A percentile compares a stretch with the other conserved stretches of the same genome.
Evolutionary conservation across 2,888 invertebrate species (phyloP).

Genomic region (Therioaphis trifolii): DNA sequence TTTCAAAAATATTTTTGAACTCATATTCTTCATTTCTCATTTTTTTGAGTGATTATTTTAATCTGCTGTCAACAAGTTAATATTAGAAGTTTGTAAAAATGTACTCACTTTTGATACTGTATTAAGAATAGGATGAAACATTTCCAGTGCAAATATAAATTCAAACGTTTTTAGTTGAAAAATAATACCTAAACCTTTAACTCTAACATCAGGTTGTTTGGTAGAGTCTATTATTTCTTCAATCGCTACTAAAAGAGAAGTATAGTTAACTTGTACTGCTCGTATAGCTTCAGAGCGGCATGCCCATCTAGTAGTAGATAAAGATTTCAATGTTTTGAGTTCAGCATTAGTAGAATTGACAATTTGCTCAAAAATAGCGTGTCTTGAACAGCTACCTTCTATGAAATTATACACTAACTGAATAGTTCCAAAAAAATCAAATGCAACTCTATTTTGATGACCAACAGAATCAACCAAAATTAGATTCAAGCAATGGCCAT

Average conservation of each 20-base stretch:
- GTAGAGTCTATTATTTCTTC: conserved; percentile 3
- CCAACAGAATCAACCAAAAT: no score
- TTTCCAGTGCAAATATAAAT: conserved; percentile 28
- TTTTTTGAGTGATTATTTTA: conserved; percentile 15
- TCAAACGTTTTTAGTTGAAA: conserved; percentile 10
- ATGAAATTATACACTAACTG: conserved; percentile 26
- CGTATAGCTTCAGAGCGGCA: no score
- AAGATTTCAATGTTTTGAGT: not conserved
- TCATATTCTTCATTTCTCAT: conserved; percentile 25
- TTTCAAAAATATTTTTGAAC: conserved; percentile 1
- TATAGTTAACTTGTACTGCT: no score
- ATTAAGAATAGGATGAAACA: not conserved
- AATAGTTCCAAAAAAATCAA: not conserved
- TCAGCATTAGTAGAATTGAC: not conserved
- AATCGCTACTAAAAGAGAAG: conserved; percentile 4
- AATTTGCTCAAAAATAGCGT: conserved; percentile 11
- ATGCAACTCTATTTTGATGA: no score
- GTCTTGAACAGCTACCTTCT: conserved; percentile 18
- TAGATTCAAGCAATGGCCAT: conserved; percentile 29
- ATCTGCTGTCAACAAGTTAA: conserved; percentile 9
- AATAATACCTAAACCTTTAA: conserved; percentile 24
- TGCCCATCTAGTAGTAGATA: no score
- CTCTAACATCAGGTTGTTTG: no score
- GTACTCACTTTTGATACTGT: conserved; percentile 2
- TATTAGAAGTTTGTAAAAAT: conserved; percentile 21